Conservation (phyloP, 2,113 vertebrate genomes). For the Salvelinus namaycush region DNA sequence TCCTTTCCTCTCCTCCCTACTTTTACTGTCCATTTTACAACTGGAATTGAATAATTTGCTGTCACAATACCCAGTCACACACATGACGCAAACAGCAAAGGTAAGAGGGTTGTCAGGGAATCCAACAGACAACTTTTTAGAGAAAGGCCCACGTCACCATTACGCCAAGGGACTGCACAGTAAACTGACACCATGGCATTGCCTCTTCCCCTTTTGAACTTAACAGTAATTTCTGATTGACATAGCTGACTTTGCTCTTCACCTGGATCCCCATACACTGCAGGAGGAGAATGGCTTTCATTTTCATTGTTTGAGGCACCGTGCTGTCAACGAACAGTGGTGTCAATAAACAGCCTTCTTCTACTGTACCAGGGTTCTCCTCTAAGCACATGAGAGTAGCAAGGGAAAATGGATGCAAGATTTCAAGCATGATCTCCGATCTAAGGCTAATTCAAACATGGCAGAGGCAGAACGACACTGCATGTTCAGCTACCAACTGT, state of each 20-base stretch:
- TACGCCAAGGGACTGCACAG: background rate
- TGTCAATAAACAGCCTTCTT: background rate
- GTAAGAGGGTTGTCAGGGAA: background rate
- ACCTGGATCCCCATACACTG: background rate
- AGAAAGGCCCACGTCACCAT: background rate
- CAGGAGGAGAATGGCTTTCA: too few relatives aligned
- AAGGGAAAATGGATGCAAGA: background rate
- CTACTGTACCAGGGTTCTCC: background rate
- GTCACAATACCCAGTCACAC: too few relatives aligned
- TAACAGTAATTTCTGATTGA: conserved; percentile 1
- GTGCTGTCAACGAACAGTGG: background rate
- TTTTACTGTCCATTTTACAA: too few relatives aligned
- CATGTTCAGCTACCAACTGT: too few relatives aligned
- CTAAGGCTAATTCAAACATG: too few relatives aligned
- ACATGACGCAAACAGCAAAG: background rate
- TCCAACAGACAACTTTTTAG: background rate
- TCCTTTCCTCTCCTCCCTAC: too few relatives aligned
- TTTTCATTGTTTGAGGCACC: background rate
- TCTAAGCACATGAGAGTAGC: too few relatives aligned
- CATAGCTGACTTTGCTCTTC: conserved; percentile 4
- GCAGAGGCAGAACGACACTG: too few relatives aligned
- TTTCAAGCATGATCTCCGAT: background rate
- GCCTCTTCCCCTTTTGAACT: conserved; percentile 14
- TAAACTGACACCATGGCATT: conserved; percentile 17
- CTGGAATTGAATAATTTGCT: too few relatives aligned